Percentiles rank a stretch among this genome's conserved stretches.
phyloP scores from a whole-genome alignment of 1,140 invertebrate genomes.

The Anastatus disparis region DNA sequence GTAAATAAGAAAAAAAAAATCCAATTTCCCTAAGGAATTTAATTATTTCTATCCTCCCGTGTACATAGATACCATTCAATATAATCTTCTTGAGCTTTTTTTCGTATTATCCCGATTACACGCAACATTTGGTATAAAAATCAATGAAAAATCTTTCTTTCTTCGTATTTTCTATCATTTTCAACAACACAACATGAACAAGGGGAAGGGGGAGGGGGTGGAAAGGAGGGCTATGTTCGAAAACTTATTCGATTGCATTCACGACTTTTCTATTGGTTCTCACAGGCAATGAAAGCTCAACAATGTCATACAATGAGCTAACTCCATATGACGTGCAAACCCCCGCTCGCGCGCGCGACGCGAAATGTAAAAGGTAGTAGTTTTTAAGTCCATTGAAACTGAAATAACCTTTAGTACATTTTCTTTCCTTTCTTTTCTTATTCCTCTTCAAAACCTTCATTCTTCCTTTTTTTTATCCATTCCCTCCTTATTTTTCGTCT shows the following conservation, averaged over 20 bases:
- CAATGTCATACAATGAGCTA: slow-evolving; percentile 6
- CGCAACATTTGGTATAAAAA: slow-evolving; percentile 19
- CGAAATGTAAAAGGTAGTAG: slow-evolving; percentile 20
- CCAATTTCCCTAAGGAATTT: no score
- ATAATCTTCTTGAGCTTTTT: background rate
- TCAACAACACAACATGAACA: no score
- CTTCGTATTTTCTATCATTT: no score
- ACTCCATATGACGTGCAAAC: background rate
- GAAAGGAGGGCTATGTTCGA: no score
- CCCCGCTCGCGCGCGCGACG: no score
- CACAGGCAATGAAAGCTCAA: slow-evolving; percentile 15
- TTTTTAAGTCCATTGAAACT: slow-evolving; percentile 31
- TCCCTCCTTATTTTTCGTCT: background rate
- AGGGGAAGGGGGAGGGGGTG: no score
- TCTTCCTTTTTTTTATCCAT: no score
- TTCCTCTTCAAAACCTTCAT: no score
- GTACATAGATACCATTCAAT: background rate
- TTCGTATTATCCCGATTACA: slow-evolving; percentile 6
- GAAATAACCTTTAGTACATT: slow-evolving; percentile 25
- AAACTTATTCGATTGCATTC: slow-evolving; percentile 27
- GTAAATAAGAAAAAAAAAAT: no score
- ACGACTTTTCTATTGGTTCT: slow-evolving; percentile 16
- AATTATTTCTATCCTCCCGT: no score
- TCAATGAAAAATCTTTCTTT: background rate
- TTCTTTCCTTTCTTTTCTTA: background rate